Conservation (phyloP, 2,797 vertebrate species). For the Intellagama lesueurii region DNA sequence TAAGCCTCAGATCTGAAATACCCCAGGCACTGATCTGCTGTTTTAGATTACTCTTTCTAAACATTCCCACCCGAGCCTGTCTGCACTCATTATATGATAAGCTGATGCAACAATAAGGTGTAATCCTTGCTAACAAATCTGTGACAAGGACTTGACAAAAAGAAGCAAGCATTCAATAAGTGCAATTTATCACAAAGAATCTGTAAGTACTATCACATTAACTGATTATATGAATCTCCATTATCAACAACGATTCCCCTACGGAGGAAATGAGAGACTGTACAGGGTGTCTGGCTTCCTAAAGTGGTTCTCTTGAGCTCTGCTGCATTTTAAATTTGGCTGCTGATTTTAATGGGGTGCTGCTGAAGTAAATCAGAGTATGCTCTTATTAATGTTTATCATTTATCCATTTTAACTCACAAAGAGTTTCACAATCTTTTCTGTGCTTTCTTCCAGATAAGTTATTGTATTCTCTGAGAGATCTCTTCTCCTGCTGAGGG, state of each 20-base stretch:
- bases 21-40: background rate
- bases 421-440: background rate
- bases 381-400: background rate
- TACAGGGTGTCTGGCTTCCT: background rate
- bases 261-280: background rate
- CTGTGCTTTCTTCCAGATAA: background rate
- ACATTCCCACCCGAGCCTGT: background rate
- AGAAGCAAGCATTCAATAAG: background rate
- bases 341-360: background rate
- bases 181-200: constrained; percentile 1
- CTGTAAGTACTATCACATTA: background rate
- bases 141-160: background rate
- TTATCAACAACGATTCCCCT: background rate
- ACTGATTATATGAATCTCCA: constrained; percentile 6
- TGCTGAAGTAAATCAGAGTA: constrained; percentile 5
- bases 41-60: constrained; percentile 9
- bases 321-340: background rate
- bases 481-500: background rate
- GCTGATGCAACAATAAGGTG: background rate
- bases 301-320: background rate
- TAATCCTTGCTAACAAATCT: background rate
- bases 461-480: background rate
- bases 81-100: background rate
- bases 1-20: background rate
- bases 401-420: constrained; percentile 4